These are phyloP conservation scores for Neoascia interrupta DNA, from an alignment of 2,888 invertebrate species.

Conservation along the genomic window DNA sequence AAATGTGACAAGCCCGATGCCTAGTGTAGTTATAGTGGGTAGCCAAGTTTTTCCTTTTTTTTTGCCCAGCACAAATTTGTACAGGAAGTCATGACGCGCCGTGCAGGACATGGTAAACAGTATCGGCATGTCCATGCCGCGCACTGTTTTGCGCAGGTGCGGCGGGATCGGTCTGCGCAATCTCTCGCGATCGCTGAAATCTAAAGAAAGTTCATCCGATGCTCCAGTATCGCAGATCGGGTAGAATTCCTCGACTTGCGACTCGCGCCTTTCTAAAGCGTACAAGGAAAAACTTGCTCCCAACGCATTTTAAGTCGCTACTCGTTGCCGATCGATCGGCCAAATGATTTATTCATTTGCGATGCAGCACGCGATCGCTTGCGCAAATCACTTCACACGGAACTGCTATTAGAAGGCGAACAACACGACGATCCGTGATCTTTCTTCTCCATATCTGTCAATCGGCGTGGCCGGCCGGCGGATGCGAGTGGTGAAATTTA, in stretches of 20 bases:
- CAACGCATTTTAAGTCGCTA: no score
- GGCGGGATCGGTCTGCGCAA: slow-evolving; percentile 18
- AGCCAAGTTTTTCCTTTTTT: slow-evolving; percentile 13
- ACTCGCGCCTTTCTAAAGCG: slow-evolving; percentile 36
- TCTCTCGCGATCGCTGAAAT: slow-evolving; percentile 49
- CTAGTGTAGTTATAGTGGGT: slow-evolving; percentile 32
- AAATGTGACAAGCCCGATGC: slow-evolving; percentile 66
- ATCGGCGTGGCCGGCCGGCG: background rate
- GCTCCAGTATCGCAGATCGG: slow-evolving; percentile 33
- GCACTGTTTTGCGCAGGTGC: no score
- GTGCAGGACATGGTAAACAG: slow-evolving; percentile 56
- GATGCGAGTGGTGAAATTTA: slow-evolving; percentile 61
- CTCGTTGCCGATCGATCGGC: slow-evolving; percentile 45
- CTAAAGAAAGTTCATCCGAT: slow-evolving; percentile 64
- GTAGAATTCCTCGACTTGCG: slow-evolving; percentile 13
- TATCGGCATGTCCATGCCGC: slow-evolving; percentile 48
- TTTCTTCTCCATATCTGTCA: slow-evolving; percentile 66
- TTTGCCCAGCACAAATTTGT: slow-evolving; percentile 58
- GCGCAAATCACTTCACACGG: slow-evolving; percentile 69
- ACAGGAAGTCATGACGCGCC: slow-evolving; percentile 65
- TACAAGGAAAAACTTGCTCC: slow-evolving; percentile 39
- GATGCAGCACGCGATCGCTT: slow-evolving; percentile 69
- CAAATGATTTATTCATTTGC: slow-evolving; percentile 70
- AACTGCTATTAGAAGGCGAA: slow-evolving; percentile 62
- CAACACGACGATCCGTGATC: slow-evolving; percentile 60